Conservation (phyloP, 2,888 invertebrate genomes). For the Pardosa pseudoannulata region DNA sequence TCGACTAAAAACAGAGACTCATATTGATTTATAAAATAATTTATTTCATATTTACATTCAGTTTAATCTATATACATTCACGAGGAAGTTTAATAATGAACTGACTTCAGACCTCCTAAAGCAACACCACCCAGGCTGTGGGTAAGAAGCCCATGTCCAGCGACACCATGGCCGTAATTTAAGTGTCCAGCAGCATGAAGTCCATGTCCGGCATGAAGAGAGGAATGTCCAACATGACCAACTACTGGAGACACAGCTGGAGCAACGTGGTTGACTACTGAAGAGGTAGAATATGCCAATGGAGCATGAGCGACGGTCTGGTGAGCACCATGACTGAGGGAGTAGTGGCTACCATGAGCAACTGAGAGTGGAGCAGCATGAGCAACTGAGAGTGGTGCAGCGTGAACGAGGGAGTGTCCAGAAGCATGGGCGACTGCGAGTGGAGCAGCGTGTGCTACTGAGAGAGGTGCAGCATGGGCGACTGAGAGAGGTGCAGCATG, state of each 20-base stretch:
- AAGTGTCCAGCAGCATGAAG: not conserved
- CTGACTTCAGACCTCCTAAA: not conserved
- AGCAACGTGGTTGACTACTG: not conserved
- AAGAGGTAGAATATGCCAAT: not conserved
- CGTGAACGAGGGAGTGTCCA: not conserved
- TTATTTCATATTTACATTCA: too few species aligned
- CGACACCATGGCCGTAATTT: not conserved
- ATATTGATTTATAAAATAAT: too few species aligned
- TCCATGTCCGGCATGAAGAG: not conserved
- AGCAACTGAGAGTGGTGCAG: not conserved
- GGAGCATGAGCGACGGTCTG: not conserved
- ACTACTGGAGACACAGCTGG: not conserved
- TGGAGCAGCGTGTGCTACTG: not conserved
- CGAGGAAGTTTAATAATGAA: not conserved
- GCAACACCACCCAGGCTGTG: not conserved
- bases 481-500: conserved; percentile 42
- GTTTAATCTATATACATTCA: too few species aligned
- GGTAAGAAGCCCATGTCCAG: conserved; percentile 10
- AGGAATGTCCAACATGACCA: conserved; percentile 1
- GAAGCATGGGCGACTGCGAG: not conserved
- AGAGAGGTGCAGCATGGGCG: conserved; percentile 30
- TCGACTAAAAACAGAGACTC: too few species aligned
- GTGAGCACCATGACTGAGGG: not conserved
- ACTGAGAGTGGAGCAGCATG: not conserved
- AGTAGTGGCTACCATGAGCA: not conserved